Percentiles rank a stretch among this genome's conserved stretches.
Evolutionary conservation across 2,888 invertebrate species (phyloP).

Genomic region (Isoperla grammatica): DNA sequence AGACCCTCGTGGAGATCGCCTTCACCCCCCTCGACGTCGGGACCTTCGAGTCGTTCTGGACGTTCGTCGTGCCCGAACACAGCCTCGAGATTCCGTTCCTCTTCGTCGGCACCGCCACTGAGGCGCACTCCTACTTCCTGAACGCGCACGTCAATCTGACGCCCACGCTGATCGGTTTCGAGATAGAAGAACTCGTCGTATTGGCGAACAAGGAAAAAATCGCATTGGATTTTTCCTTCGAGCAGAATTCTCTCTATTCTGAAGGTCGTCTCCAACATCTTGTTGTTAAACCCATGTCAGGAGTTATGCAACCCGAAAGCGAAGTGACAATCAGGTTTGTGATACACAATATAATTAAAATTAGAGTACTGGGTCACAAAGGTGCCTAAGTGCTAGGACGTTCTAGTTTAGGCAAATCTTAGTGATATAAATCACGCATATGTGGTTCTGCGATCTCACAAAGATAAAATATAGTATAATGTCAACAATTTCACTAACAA

Average conservation of each 20-base stretch:
- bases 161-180: slow-evolving; percentile 50
- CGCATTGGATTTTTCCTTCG: slow-evolving; percentile 49
- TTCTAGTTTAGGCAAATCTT: too few relatives aligned
- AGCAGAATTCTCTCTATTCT: slow-evolving; percentile 50
- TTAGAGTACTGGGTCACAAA: too few relatives aligned
- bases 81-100: slow-evolving; percentile 52
- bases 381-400: too few relatives aligned
- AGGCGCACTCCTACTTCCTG: slow-evolving; percentile 57
- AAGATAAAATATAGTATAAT: too few relatives aligned
- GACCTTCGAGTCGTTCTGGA: slow-evolving; percentile 61
- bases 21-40: slow-evolving; percentile 59
- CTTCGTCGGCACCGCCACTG: slow-evolving; percentile 57
- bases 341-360: not conserved
- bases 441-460: too few relatives aligned
- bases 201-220: slow-evolving; percentile 53
- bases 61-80: slow-evolving; percentile 54
- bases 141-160: slow-evolving; percentile 54
- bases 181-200: slow-evolving; percentile 43
- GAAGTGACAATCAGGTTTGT: slow-evolving; percentile 51
- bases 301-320: slow-evolving; percentile 46
- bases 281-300: slow-evolving; percentile 48
- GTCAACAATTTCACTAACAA: too few relatives aligned
- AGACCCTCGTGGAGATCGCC: slow-evolving; percentile 55
- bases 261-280: slow-evolving; percentile 51
- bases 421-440: too few relatives aligned